These are phyloP conservation scores for Cheiracanthium punctorium DNA, from an alignment of 2,888 invertebrate species.

Conservation along the genomic window DNA sequence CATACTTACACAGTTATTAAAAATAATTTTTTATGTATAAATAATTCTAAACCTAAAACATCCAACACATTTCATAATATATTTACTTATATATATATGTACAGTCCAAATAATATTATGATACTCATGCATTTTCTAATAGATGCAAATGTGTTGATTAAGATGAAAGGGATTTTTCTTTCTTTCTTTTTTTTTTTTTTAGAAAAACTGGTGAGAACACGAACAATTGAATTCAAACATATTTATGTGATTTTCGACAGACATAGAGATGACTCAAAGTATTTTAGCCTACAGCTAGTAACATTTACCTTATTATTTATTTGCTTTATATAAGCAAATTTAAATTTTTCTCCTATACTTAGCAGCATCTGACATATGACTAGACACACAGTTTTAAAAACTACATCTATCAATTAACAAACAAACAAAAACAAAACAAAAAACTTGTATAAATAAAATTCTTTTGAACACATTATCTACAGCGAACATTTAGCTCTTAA, in stretches of 20 bases:
- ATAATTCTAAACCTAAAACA: too few relatives aligned
- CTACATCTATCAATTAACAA: slow-evolving; percentile 41
- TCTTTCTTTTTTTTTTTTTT: too few relatives aligned
- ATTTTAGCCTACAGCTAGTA: slow-evolving; percentile 2
- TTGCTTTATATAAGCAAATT: slow-evolving; percentile 7
- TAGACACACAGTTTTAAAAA: slow-evolving; percentile 39
- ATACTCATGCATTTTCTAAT: not conserved
- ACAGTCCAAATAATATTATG: not conserved
- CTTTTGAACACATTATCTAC: not conserved
- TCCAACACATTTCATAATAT: too few relatives aligned
- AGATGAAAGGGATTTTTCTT: not conserved
- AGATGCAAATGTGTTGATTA: not conserved
- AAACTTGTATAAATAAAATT: not conserved
- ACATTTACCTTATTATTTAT: slow-evolving; percentile 5
- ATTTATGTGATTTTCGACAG: not conserved
- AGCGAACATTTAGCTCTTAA: not conserved
- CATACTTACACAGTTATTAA: too few relatives aligned
- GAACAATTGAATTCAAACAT: not conserved
- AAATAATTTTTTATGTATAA: too few relatives aligned
- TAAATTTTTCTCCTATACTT: slow-evolving; percentile 31
- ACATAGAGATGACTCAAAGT: not conserved
- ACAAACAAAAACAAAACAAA: slow-evolving; percentile 19
- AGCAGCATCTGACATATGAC: slow-evolving; percentile 52
- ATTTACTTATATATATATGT: too few relatives aligned
- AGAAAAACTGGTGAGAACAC: not conserved